These are phyloP conservation scores for Pipra filicauda DNA, from an alignment of 2,113 vertebrate genomes.

Conservation along the genomic window DNA sequence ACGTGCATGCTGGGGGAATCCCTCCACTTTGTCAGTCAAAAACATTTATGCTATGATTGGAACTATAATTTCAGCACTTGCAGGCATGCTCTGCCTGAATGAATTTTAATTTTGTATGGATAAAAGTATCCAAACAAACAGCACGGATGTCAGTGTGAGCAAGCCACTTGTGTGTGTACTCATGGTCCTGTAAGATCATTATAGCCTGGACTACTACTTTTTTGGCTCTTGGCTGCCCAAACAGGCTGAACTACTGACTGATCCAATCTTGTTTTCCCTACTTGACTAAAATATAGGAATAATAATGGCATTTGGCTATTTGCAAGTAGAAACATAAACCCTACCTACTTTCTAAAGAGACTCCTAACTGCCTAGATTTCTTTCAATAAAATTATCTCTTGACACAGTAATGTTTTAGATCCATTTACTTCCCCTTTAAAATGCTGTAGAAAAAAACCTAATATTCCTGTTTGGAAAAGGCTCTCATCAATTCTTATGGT, in stretches of 20 bases:
- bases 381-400: not conserved
- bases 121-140: not conserved
- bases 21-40: not conserved
- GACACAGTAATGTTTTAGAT: not conserved
- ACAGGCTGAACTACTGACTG: not conserved
- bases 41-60: not conserved
- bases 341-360: not conserved
- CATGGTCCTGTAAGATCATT: not conserved
- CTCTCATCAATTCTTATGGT: not conserved
- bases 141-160: not conserved
- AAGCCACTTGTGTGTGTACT: not conserved
- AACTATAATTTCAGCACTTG: not conserved
- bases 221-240: not conserved
- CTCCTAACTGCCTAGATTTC: not conserved
- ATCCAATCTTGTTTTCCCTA: not conserved
- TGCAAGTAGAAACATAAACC: not conserved
- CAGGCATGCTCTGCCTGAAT: not conserved
- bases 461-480: not conserved
- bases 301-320: not conserved
- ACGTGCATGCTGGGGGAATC: rapidly evolving
- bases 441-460: not conserved
- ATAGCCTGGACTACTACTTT: not conserved
- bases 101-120: not conserved
- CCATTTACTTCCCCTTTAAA: not conserved
- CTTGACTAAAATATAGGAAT: not conserved